These are phyloP conservation scores for Perca fluviatilis DNA, from an alignment of 2,113 vertebrate genomes.

Conservation along the genomic window DNA sequence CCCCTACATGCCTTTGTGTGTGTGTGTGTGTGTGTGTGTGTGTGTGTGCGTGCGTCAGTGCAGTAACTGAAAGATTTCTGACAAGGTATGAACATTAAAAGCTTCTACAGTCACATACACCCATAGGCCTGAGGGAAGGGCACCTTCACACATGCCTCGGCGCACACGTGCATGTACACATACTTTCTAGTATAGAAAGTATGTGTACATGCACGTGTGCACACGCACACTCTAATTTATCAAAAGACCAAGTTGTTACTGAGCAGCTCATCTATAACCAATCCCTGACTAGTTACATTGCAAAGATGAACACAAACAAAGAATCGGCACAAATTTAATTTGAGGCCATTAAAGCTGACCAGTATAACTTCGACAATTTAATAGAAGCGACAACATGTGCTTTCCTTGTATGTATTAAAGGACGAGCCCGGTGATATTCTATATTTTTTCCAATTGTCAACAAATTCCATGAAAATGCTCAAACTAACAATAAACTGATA, in stretches of 20 bases:
- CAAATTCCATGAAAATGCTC: not conserved
- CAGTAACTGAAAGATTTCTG: slow-evolving; percentile 65
- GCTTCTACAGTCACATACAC: slow-evolving; percentile 65
- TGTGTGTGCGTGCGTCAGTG: slow-evolving; percentile 28
- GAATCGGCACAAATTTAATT: not conserved
- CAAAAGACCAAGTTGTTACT: slow-evolving; percentile 4
- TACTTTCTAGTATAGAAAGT: not conserved
- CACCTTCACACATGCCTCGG: slow-evolving; percentile 64
- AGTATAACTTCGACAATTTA: not conserved
- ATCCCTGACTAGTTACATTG: not conserved
- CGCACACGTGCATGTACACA: slow-evolving; percentile 4
- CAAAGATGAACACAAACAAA: not conserved
- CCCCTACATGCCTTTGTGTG: slow-evolving; percentile 54
- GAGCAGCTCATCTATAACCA: not conserved
- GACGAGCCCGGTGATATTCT: too few species aligned
- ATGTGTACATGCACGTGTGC: too few species aligned
- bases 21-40: slow-evolving; percentile 21
- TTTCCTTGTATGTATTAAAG: not conserved
- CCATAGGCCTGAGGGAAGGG: slow-evolving; percentile 63
- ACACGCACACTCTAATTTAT: not conserved
- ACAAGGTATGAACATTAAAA: slow-evolving; percentile 81
- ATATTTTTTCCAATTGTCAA: not conserved
- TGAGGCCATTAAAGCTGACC: slow-evolving; percentile 5
- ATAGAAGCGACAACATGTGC: not conserved
- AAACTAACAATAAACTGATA: not conserved